Base-by-base conservation (phyloP, 2,888 invertebrate genomes). In the Dicycla oo region DNA sequence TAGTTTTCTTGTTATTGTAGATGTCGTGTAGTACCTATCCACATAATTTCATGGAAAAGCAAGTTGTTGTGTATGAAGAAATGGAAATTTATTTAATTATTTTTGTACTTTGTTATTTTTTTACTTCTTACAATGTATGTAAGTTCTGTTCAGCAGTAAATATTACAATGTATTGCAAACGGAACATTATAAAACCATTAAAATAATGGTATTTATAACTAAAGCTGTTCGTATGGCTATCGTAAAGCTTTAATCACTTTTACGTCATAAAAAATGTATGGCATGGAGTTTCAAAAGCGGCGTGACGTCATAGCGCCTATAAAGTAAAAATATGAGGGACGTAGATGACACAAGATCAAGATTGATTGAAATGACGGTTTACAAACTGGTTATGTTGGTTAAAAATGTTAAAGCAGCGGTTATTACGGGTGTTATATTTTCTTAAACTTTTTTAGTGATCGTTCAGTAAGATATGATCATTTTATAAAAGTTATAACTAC, bases 231-330 rank as follows among this genome's bases (percentile, higher is more conserved):
- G 23, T 54, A 38, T 62, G 30, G 57, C 51, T 60, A 63, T 69
- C 43, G 49, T 77, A 70, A 70, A 72, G 40, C 26, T 49, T n/a
- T 30, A 63, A 80, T 67, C 26, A 53, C 56, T 64, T 69, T 65
- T 30, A 11, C 0, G n/a, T 18, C 56, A 65, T 62, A 69, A 78
- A 53, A 58, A 70, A 75, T 47, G 7, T 62, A 57, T 45, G 8
- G 68, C 26, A 40, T 26, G 47, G 58, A 15, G 60, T 66, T 71
- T 72, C 2, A 49, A 26, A 65, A 49, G n/a, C n/a, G 20, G 10
- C 13, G 30, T 56, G 26, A 47, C 34, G 30, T 26, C n/a, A 68
- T 47, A 43, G 5, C n/a, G 10, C 15, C 7, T 61, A 20, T 62
- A 51, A 60, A 69, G 45, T n/a, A 57, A 34, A 30, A 38, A 51